phyloP scores from a whole-genome alignment of 2,888 invertebrate species.

The Zaprionus lineosus region DNA sequence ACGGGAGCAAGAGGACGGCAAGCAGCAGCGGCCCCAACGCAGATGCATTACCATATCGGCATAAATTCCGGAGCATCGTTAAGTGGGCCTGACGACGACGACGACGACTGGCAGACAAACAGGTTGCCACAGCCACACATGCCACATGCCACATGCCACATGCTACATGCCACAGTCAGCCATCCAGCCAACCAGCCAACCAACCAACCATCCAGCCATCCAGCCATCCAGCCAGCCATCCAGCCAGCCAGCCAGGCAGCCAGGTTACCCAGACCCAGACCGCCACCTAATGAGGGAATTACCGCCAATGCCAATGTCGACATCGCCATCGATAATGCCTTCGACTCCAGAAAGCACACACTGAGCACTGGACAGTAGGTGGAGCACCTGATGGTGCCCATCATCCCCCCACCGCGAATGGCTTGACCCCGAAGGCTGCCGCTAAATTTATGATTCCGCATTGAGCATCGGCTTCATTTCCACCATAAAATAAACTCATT shows the following conservation, averaged over 20 bases:
- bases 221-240: no score
- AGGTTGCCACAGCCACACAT: slow-evolving; percentile 27
- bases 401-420: not conserved
- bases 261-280: slow-evolving; percentile 50
- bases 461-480: no score
- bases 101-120: slow-evolving; percentile 57
- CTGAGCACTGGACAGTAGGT: slow-evolving; percentile 25
- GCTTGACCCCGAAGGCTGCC: slow-evolving; percentile 27
- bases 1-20: slow-evolving; percentile 12
- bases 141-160: slow-evolving; percentile 30
- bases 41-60: slow-evolving; percentile 80
- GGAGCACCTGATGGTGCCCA: slow-evolving; percentile 10
- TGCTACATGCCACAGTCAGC: slow-evolving; percentile 51
- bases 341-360: not conserved
- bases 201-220: no score
- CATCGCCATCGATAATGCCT: slow-evolving; percentile 58
- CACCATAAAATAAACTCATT: no score
- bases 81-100: slow-evolving; percentile 62
- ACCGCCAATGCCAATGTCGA: slow-evolving; percentile 66
- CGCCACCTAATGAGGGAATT: slow-evolving; percentile 80
- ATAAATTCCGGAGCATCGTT: slow-evolving; percentile 81
- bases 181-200: no score
- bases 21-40: slow-evolving; percentile 40
- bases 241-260: no score
- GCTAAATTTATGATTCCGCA: slow-evolving; percentile 22